These are phyloP conservation scores for Stercorarius parasiticus DNA, from an alignment of 2,113 vertebrate species.

Conservation along the genomic window DNA sequence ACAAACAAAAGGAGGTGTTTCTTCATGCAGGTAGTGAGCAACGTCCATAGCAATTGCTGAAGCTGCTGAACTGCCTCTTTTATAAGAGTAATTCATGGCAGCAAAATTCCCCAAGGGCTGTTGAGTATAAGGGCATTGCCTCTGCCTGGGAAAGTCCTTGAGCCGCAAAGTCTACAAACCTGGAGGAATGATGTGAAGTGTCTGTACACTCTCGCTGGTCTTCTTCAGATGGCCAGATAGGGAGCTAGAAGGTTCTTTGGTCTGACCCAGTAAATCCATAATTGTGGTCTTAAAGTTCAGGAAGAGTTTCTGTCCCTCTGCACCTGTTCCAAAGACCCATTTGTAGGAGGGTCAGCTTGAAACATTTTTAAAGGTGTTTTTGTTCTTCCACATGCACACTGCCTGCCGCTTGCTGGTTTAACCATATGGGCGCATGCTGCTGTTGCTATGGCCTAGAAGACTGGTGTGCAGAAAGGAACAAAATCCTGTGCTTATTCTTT, in stretches of 20 bases:
- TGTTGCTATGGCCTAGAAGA: neutral
- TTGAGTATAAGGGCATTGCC: neutral
- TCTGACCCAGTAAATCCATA: neutral
- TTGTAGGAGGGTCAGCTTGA: neutral
- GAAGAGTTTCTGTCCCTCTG: neutral
- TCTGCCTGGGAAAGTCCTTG: neutral
- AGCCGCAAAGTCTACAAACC: neutral
- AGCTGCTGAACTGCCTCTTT: neutral
- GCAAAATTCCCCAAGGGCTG: neutral
- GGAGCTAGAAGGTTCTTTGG: neutral
- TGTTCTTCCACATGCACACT: neutral
- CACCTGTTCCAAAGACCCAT: neutral
- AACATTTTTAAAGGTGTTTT: neutral
- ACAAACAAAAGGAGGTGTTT: constrained; percentile 9
- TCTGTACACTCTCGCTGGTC: neutral
- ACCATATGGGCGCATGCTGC: neutral
- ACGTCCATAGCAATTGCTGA: neutral
- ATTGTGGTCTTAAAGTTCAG: neutral
- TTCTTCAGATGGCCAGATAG: neutral
- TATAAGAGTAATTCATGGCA: neutral
- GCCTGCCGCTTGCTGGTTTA: neutral
- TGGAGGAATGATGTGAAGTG: neutral
- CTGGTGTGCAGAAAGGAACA: neutral
- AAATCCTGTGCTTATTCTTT: neutral
- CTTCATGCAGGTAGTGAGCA: neutral